Percentiles rank a stretch among this genome's conserved stretches.
Conservation (phyloP, 1,140 invertebrate genomes). For the Oedothorax gibbosus region DNA sequence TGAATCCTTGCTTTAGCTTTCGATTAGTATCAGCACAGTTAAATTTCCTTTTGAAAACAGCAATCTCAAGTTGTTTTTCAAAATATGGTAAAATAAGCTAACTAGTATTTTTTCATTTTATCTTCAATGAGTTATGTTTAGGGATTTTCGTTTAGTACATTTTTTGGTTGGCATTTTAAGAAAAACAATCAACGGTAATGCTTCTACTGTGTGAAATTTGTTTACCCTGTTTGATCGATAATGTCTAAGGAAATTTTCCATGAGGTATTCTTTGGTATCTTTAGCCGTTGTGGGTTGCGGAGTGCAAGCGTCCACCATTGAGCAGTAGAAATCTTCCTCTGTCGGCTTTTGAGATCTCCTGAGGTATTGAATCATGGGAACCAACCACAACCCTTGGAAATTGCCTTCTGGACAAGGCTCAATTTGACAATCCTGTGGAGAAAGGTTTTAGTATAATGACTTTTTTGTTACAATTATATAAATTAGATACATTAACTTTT, state of each 20-base stretch:
- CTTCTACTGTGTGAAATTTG: not conserved
- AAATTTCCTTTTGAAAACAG: too few relatives aligned
- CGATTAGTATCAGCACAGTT: too few relatives aligned
- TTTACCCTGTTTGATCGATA: slow-evolving; percentile 88
- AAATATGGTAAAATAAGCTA: too few relatives aligned
- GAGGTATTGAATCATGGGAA: slow-evolving; percentile 75
- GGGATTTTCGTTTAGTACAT: too few relatives aligned
- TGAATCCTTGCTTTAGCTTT: too few relatives aligned
- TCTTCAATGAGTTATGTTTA: too few relatives aligned
- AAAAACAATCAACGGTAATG: too few relatives aligned
- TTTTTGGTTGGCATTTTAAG: too few relatives aligned
- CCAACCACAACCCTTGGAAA: slow-evolving; percentile 63
- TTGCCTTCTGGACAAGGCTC: slow-evolving; percentile 63
- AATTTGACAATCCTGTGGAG: slow-evolving; percentile 64
- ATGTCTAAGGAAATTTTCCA: slow-evolving; percentile 93
- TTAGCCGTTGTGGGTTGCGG: slow-evolving; percentile 88
- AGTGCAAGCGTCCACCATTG: slow-evolving; percentile 93
- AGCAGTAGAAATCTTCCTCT: slow-evolving; percentile 88
- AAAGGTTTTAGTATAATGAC: not conserved
- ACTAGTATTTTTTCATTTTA: too few relatives aligned
- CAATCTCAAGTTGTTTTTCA: too few relatives aligned
- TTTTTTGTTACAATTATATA: too few relatives aligned
- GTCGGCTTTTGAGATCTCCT: slow-evolving; percentile 66
- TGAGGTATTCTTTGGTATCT: slow-evolving; percentile 90
- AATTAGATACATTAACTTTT: too few relatives aligned